Evolutionary conservation across 1,140 invertebrate genomes (phyloP).

Genomic region (Bombus superbus): DNA sequence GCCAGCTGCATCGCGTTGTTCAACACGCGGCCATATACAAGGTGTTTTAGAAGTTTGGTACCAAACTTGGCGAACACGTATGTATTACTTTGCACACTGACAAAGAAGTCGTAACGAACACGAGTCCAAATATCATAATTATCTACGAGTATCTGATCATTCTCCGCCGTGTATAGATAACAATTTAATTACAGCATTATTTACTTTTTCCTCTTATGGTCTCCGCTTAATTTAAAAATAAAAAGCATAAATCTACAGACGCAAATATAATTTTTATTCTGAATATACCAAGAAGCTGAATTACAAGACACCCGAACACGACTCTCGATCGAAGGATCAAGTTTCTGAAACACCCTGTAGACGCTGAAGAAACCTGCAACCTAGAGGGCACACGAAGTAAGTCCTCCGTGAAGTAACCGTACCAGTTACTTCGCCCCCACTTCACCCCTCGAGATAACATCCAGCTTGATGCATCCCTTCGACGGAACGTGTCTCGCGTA

Average conservation of each 20-base stretch:
- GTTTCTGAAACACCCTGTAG: not conserved
- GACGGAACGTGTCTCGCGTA: conserved; percentile 12
- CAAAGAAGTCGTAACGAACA: not conserved
- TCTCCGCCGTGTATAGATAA: too few relatives aligned
- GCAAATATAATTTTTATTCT: not conserved
- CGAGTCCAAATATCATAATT: too few relatives aligned
- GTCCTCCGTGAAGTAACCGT: conserved; percentile 22
- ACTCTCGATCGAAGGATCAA: not conserved
- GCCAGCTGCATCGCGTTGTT: conserved; percentile 45
- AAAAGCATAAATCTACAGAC: not conserved
- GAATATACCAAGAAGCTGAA: not conserved
- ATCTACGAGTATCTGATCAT: too few relatives aligned
- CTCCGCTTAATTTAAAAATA: not conserved
- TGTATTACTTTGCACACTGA: not conserved
- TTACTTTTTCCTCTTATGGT: too few relatives aligned
- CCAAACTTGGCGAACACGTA: not conserved
- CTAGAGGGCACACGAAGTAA: conserved; percentile 35
- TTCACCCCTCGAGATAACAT: conserved; percentile 24
- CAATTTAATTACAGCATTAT: too few relatives aligned
- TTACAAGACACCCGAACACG: not conserved
- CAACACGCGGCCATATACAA: conserved; percentile 11
- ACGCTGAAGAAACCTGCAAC: conserved; percentile 46
- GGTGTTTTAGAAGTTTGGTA: not conserved
- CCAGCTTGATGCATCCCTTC: conserved; percentile 26
- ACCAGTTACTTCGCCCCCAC: conserved; percentile 33